phyloP scores from a whole-genome alignment of 2,888 invertebrate species.

The Dicranocentrus wangi region DNA sequence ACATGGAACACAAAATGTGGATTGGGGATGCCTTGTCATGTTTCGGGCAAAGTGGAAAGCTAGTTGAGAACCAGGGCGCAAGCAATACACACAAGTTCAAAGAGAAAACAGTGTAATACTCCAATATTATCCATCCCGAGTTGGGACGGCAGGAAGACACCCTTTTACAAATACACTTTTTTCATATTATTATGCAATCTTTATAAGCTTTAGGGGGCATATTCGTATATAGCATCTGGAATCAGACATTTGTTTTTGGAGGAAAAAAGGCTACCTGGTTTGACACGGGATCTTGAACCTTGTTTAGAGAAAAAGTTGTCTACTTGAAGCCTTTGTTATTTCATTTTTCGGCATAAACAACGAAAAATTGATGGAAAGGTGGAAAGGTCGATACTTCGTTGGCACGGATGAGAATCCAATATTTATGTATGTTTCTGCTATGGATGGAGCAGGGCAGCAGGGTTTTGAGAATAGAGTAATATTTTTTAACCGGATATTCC shows the following conservation, averaged over 20 bases:
- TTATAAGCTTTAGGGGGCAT: no score
- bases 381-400: background rate
- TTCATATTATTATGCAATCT: no score
- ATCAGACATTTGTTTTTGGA: no score
- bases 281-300: conserved; percentile 19
- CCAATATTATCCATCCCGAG: background rate
- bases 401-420: no score
- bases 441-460: no score
- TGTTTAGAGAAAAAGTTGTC: background rate
- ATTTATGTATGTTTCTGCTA: no score
- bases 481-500: no score
- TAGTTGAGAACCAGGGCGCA: no score
- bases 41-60: no score
- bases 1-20: background rate
- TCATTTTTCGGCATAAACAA: background rate
- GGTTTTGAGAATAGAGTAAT: no score
- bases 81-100: background rate
- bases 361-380: background rate
- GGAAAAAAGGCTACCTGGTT: background rate
- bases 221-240: no score
- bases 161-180: no score
- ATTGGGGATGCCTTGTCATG: background rate
- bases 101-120: conserved; percentile 1
- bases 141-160: background rate
- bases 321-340: background rate